These are phyloP conservation scores for Ctenodactylus gundi DNA, from an alignment of 2,113 vertebrate species.

Conservation along the genomic window DNA sequence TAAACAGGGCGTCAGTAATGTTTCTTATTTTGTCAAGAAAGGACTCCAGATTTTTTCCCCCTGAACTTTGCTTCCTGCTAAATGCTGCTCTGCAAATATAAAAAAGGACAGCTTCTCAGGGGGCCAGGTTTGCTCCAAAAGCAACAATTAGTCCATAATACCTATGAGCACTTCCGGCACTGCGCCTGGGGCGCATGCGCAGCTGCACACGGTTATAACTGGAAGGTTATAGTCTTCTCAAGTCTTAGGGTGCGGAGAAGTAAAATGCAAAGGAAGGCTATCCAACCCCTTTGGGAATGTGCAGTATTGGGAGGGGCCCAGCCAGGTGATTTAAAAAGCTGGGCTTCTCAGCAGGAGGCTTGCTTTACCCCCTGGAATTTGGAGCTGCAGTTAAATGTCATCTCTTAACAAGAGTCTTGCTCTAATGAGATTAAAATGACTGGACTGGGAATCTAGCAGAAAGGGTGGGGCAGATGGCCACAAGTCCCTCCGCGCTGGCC, in stretches of 20 bases:
- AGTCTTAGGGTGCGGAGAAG: background rate
- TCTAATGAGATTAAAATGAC: conserved; percentile 62
- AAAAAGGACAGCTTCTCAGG: conserved; percentile 70
- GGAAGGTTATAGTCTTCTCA: background rate
- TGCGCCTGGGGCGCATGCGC: background rate
- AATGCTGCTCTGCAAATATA: conserved; percentile 67
- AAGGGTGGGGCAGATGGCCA: conserved; percentile 54
- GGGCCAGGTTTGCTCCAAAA: conserved; percentile 57
- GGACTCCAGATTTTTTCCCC: conserved; percentile 36
- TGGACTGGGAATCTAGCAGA: conserved; percentile 49
- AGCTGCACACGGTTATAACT: background rate
- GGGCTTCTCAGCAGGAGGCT: background rate
- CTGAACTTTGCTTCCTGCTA: conserved; percentile 66
- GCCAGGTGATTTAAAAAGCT: background rate
- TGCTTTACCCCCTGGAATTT: background rate
- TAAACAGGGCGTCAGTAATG: conserved; percentile 61
- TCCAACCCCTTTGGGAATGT: background rate
- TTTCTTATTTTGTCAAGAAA: conserved; percentile 70
- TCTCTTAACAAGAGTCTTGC: conserved; percentile 23
- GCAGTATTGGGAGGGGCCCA: background rate
- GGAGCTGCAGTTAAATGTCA: background rate
- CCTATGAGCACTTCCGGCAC: background rate
- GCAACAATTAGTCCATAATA: conserved; percentile 53
- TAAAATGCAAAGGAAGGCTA: background rate
- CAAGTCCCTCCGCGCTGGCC: conserved; percentile 56